Evolutionary conservation across 2,888 invertebrate species (phyloP), one percentile per base, ranked within the genome.

Genomic region (Marasmarcha lunaedactyla): DNA sequence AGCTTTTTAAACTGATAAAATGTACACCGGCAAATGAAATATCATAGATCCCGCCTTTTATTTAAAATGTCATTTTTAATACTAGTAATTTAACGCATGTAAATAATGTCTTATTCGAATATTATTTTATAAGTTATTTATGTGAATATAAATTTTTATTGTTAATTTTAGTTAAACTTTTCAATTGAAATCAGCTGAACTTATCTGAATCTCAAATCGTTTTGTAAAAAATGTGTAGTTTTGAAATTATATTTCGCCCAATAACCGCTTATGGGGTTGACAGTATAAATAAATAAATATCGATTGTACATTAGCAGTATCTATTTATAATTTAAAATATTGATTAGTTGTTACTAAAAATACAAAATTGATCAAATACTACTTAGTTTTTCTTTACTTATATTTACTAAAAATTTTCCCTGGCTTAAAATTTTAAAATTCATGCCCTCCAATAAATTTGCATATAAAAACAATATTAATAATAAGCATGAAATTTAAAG

Each of bases 291-390:
- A 61, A 68, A 71, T 7, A 20, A 20, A 20, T 20, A 20, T 70
- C 67, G 71, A 68, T 76, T 78, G 74, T 79, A 77, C 65, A 71
- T 77, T 73, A 71, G 66, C 68, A 63, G 66, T 77, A 78, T 67
- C 68, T 79, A 79, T 81, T 78, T 78, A 79, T 79, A 77, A 77
- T 72, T 63, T 64, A 54, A 69, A 76, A 73, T 71, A 76, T 77
- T 83, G 81, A 81, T 78, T 83, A 83, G 78, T 78, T 79, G 83
- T 83, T 83, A 83, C 74, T 77, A 63, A 83, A 83, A 83, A 81
- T 77, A 81, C 63, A 77, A 78, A 81, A 78, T 79, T 65, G 68
- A 79, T 77, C 68, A 67, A 76, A 76, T 57, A 62, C 35, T 42
- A 15, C 15, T 40, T 11, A 38, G 50, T 58, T 51, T 51, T 58